phyloP scores from a whole-genome alignment of 2,888 invertebrate species.

The Clepsis dumicolana region DNA sequence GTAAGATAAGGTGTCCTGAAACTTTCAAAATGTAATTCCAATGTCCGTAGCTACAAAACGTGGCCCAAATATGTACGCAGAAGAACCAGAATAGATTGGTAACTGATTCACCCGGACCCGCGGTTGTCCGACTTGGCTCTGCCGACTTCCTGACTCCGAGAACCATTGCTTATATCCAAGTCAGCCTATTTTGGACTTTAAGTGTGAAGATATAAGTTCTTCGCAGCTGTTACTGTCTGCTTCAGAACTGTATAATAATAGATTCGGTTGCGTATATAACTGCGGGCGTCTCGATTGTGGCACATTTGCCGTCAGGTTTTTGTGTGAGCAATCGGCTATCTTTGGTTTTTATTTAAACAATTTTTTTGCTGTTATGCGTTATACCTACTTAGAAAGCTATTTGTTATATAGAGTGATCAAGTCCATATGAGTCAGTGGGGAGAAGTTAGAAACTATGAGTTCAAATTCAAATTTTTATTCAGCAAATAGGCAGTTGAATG shows the following conservation, averaged over 20 bases:
- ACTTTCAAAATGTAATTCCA: too few species aligned
- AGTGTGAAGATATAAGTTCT: background rate
- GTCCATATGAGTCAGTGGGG: too few species aligned
- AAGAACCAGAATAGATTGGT: conserved; percentile 38
- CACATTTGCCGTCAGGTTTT: conserved; percentile 25
- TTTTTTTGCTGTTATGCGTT: too few species aligned
- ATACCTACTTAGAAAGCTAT: too few species aligned
- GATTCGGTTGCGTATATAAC: conserved; percentile 35
- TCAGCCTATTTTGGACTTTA: background rate
- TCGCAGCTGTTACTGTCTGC: background rate
- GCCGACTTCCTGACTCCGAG: conserved; percentile 36
- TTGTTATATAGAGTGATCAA: too few species aligned
- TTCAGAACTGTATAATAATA: conserved; percentile 18
- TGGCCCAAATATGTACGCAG: conserved; percentile 19
- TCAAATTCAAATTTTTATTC: too few species aligned
- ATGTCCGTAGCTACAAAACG: background rate
- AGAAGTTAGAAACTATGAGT: too few species aligned
- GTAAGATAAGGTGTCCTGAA: too few species aligned
- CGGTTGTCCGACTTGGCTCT: conserved; percentile 38
- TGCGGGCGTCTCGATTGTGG: background rate
- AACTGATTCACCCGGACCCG: conserved; percentile 33
- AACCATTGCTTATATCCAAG: background rate
- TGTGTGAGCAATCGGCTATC: background rate
- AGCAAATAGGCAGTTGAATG: too few species aligned
- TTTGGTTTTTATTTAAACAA: too few species aligned